Conservation (phyloP, 1,140 invertebrate species). For the Nasonia vitripennis region DNA sequence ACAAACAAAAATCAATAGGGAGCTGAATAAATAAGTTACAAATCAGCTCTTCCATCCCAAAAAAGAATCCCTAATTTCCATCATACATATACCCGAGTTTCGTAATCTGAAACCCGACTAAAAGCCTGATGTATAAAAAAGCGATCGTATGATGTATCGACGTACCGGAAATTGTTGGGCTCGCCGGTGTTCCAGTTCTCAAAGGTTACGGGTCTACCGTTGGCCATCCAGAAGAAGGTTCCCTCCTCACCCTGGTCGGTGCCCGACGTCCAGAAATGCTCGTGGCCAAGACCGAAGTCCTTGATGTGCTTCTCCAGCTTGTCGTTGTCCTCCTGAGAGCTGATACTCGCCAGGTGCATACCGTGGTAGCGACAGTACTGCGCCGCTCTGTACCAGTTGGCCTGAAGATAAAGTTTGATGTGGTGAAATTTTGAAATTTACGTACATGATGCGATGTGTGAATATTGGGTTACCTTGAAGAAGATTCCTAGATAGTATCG, state of each 20-base stretch:
- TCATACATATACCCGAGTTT: too few species aligned
- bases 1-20: too few species aligned
- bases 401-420: constrained; percentile 75
- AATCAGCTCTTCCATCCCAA: too few species aligned
- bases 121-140: too few species aligned
- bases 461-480: constrained; percentile 83
- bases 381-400: constrained; percentile 93
- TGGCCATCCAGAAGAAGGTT: constrained; percentile 94
- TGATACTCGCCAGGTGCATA: constrained; percentile 92
- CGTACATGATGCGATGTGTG: not conserved
- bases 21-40: too few species aligned
- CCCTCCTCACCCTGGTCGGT: constrained; percentile 93
- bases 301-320: constrained; percentile 89
- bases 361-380: constrained; percentile 94
- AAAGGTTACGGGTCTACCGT: constrained; percentile 89
- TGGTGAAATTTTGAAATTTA: not conserved
- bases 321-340: constrained; percentile 91
- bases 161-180: constrained; percentile 88
- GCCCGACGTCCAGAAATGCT: constrained; percentile 95
- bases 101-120: too few species aligned
- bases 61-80: too few species aligned
- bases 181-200: constrained; percentile 95
- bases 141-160: not conserved
- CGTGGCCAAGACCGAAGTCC: constrained; percentile 88
- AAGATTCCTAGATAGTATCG: constrained; percentile 92